These are phyloP conservation scores for Ornithorhynchus anatinus DNA, from an alignment of 2,113 vertebrate species.

Conservation along the genomic window DNA sequence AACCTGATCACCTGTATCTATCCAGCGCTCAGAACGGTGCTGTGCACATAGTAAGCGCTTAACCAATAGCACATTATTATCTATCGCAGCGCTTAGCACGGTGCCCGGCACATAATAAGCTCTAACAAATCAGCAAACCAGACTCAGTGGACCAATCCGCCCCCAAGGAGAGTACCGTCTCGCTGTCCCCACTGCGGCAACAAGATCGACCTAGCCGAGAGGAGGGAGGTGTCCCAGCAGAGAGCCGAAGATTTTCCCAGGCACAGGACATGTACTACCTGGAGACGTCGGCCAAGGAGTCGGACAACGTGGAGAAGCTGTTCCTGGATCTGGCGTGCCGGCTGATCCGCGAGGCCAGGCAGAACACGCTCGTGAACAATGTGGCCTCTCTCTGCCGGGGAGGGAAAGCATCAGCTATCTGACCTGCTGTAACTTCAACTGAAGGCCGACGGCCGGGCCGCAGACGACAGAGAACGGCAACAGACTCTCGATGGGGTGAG, in stretches of 20 bases:
- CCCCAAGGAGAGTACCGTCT: no score
- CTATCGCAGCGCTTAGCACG: no score
- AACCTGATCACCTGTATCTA: no score
- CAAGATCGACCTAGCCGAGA: constrained; percentile 96
- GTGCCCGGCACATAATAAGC: no score
- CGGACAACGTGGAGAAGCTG: constrained; percentile 98
- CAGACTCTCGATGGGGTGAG: constrained; percentile 37
- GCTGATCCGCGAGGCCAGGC: constrained; percentile 93
- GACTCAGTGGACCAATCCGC: no score
- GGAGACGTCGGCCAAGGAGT: constrained; percentile 98
- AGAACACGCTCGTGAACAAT: constrained; percentile 96
- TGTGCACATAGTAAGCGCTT: no score
- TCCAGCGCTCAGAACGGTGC: no score
- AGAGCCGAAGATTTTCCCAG: constrained; percentile 94
- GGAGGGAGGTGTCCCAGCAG: constrained; percentile 92
- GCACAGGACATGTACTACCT: constrained; percentile 96
- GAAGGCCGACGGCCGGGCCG: constrained; percentile 44
- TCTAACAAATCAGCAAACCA: no score
- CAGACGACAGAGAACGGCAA: constrained; percentile 18
- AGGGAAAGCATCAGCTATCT: constrained; percentile 98
- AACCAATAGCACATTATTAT: no score
- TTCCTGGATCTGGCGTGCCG: constrained; percentile 97
- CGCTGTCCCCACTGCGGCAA: constrained; percentile 75
- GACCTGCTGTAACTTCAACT: constrained; percentile 97
- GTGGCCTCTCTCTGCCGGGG: constrained; percentile 90